A percentile compares a stretch with the other conserved stretches of the same genome.
Conservation (phyloP, 1,140 invertebrate species). For the Parasteatoda tepidariorum region DNA sequence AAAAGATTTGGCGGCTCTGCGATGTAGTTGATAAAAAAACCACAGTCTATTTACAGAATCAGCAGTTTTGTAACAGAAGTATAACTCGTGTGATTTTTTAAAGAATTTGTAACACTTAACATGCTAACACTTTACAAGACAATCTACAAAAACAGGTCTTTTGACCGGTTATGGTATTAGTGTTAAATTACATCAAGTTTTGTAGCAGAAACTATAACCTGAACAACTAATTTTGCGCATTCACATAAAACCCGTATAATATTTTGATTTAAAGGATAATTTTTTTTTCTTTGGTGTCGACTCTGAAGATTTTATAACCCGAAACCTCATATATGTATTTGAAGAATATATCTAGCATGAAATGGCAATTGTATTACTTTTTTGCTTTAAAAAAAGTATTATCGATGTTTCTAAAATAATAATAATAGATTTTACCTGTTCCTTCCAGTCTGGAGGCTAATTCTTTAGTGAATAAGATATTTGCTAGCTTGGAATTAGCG, state of each 20-base stretch:
- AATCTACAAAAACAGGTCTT: too few relatives aligned
- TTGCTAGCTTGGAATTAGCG: conserved; percentile 87
- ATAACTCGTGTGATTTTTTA: too few relatives aligned
- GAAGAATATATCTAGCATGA: not conserved
- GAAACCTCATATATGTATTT: not conserved
- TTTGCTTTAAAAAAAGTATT: not conserved
- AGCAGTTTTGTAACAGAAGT: too few relatives aligned
- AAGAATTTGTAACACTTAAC: too few relatives aligned
- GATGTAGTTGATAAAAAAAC: too few relatives aligned
- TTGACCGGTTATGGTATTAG: too few relatives aligned
- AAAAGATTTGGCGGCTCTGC: too few relatives aligned
- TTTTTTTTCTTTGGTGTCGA: not conserved
- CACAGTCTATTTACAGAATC: too few relatives aligned
- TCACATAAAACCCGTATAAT: not conserved
- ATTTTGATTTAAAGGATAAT: not conserved
- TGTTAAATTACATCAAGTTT: too few relatives aligned
- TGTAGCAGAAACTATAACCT: too few relatives aligned
- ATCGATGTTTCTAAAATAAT: not conserved
- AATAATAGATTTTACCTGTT: conserved; percentile 20
- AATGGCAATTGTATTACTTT: not conserved
- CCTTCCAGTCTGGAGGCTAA: conserved; percentile 81
- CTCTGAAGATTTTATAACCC: not conserved
- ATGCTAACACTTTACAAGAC: too few relatives aligned
- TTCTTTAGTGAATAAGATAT: conserved; percentile 87
- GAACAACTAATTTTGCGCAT: too few relatives aligned